Evolutionary conservation across 1,140 invertebrate species (phyloP), one percentile per base, ranked within the genome.

Genomic region (Steinernema khuongi): DNA sequence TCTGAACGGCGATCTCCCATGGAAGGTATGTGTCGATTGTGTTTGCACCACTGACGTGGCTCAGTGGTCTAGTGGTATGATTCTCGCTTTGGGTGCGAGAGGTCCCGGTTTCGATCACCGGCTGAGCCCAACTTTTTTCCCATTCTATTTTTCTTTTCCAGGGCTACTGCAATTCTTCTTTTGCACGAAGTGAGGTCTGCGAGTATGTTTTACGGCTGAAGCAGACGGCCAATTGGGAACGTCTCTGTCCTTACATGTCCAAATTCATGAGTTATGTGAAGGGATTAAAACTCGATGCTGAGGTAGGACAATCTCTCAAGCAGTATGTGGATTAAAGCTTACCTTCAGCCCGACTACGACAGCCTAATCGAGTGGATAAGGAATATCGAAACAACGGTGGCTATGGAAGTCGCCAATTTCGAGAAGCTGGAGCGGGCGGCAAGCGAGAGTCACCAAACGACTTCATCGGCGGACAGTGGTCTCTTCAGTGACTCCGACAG

Each of bases 1-100:
- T 22, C 30, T 79, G 26, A 72, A 70, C 31, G 78, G 78, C 28
- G 85, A 79, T 82, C 83, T 68, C 81, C 85, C 68, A 22, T 77
- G 70, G 70, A 74, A 76, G 72, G 74, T 76, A 70, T 19, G 18
- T 67, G n/a, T 68, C 26, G 17, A n/a, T 17, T 70, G 18, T n/a
- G 31, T 68, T 29, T 18, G 31, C 0, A 18, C 0, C 18, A 19
- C 36, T 68, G 18, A 41, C 36, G 36, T 41, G 36, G 36, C 36
- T 41, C 36, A 72, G 69, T 77, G 74, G 74, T 77, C 74, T 75
- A 75, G 74, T 76, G 74, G 74, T 77, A 75, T 77, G 75, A 77
- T 77, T 75, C 75, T 75, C 75, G 74, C 74, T 77, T 75, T 77
- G 74, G 75, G 74, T 76, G 75, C 74, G 74, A 77, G 75, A 77